Evolutionary conservation across 2,797 vertebrate genomes (phyloP), one percentile per base, ranked within the genome.

Genomic region (Eospalax fontanierii): DNA sequence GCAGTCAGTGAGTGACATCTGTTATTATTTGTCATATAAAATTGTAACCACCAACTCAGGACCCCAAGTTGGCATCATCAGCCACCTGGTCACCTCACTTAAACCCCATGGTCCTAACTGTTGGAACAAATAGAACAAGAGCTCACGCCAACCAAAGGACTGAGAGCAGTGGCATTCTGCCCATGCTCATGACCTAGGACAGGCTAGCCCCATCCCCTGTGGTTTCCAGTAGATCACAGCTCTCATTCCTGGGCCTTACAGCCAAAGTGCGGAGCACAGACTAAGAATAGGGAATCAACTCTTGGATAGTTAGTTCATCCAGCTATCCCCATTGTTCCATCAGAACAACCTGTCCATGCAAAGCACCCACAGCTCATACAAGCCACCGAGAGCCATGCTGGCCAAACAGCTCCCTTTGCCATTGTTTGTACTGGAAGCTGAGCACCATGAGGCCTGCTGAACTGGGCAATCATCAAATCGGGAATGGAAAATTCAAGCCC

Each of bases 391-490:
- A 43, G 40, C 73, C 4, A 2, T 26, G 40, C 28, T 50, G 68
- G 70, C 0, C 0, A 82, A 28, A 21, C 8, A 1, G 38, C 46
- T 43, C 40, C 24, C 54, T 87, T 66, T 84, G 78, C 71, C 78
- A 93, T 66, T 26, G 1, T 79, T 90, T 78, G 16, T 61, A 57
- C 57, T 75, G 61, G 92, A 87, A 89, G 65, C 10, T 38, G 40
- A n/a, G 35, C 61, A 94, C 61, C 12, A 40, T 68, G 68, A 84
- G 85, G 90, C 71, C 35, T 68, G 24, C 35, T 54, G 46, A 91
- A 76, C 9, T 79, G 57, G 88, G 68, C 89, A 78, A 83, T 80
- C 82, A 88, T 81, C 63, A 90, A 65, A 80, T 80, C 91, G 92
- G 73, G 82, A 87, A 66, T 28, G 40, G 59, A 78, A 54, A 54